Evolutionary conservation across 2,113 vertebrate genomes (phyloP), one percentile per base, ranked within the genome.

Genomic region (Alligator mississippiensis): DNA sequence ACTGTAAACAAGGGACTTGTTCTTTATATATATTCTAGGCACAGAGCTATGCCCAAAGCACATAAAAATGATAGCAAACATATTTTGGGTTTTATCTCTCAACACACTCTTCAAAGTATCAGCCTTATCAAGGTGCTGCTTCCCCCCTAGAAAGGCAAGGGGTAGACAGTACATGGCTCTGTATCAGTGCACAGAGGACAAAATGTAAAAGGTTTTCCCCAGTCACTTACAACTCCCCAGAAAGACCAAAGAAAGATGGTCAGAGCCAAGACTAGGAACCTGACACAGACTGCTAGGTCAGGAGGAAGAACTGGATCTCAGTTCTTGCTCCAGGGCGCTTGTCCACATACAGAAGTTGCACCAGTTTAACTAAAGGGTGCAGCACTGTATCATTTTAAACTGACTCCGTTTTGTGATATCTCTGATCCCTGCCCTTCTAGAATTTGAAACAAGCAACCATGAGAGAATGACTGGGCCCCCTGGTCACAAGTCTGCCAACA

Each of bases 11-110:
- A 64, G 89, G 54, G 75, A 86, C 34, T 84, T 92, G 80, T 68
- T 87, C 74, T 80, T 75, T 61, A 89, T 93, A 66, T 68, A 47
- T 90, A 95, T 95, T 94, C 82, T 47, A 88, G 82, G 81, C 92
- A 55, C 70, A 94, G 77, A 93, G 77, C 66, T 87, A 68, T 81
- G 89, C 60, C 84, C 88, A 83, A 59, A 25, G 90, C 84, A 85
- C 68, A 75, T 94, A 87, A 82, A 94, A 95, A 91, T 47, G 91
- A 87, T 1, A 92, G 84, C 85, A 90, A 84, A 90, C 82, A 9
- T 70, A 79, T 80, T 90, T 91, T 76, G 61, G 76, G 34, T 74
- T 91, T 97, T 85, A 62, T 79, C 90, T 93, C 90, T n/a, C 61
- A 75, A 25, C 4, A 24, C 38, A 47, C 72, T 93, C 55, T 75